Evolutionary conservation across 2,888 invertebrate species (phyloP), one percentile per base, ranked within the genome.

Genomic region (Macrophya annulata): DNA sequence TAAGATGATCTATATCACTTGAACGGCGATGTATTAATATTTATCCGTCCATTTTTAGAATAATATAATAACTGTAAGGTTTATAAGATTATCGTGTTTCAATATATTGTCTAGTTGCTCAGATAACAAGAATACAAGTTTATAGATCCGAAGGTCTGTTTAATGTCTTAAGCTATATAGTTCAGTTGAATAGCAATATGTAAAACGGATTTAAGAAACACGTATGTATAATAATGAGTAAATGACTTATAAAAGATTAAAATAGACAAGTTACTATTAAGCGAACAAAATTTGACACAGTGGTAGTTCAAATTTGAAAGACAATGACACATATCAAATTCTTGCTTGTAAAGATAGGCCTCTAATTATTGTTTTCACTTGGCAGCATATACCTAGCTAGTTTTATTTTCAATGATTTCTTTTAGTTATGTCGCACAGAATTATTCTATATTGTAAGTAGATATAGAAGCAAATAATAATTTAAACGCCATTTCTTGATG

Each of bases 31-130:
- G 21, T 81, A 43, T 59, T 5, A 62, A n/a, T 59, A 25, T 81
- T n/a, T 62, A 43, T 72, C 79, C 79, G 79, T 81, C 79, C 79
- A 45, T 25, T 45, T 71, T 21, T 83, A 31, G 37, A 31, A 37
- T 83, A 68, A 77, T 17, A 55, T 77, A 25, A 55, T 55, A 31
- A 77, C 31, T 51, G 17, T 74, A 74, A 74, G 74, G 45, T 4
- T 25, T 76, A 74, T 21, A 0, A 31, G 51, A 2, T 10, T 77
- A 6, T 5, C 12, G 1, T 15, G n/a, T 55, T 77, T 37, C 31
- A 31, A 55, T 37, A 31, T 40, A 51, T 31, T 83, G 17, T 83
- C 68, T 51, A 1, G 12, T 51, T 48, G 9, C 77, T 62, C 43
- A 43, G 43, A 43, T 62, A 21, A 83, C 43, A 43, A 81, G 21